phyloP scores from a whole-genome alignment of 1,140 invertebrate genomes.

The Trachymyrmex septentrionalis region DNA sequence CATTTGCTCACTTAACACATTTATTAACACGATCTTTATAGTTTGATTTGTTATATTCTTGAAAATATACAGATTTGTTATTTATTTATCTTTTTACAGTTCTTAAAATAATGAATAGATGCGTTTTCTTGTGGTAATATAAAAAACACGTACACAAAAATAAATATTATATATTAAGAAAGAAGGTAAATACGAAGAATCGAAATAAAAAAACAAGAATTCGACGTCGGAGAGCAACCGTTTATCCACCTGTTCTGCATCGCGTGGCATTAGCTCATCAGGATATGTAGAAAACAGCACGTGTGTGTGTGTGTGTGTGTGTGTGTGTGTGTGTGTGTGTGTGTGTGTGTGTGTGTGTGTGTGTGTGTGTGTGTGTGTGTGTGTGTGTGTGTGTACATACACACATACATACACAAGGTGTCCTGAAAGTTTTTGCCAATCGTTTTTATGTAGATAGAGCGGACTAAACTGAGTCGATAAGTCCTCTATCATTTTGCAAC shows the following conservation, averaged over 20 bases:
- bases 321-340: background rate
- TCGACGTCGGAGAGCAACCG: background rate
- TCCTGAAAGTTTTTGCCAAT: no score
- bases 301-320: background rate
- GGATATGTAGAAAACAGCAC: slow-evolving; percentile 38
- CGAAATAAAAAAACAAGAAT: background rate
- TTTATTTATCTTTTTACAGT: background rate
- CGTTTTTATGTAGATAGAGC: no score
- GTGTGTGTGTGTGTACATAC: background rate
- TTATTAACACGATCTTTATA: background rate
- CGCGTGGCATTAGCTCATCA: slow-evolving; percentile 10
- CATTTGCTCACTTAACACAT: background rate
- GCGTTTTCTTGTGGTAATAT: background rate
- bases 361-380: background rate
- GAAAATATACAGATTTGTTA: background rate
- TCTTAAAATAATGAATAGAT: slow-evolving; percentile 1
- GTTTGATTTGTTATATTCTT: background rate
- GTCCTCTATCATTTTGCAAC: no score
- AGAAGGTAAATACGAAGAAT: background rate
- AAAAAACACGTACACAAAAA: background rate
- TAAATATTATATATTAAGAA: background rate
- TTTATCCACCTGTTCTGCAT: background rate
- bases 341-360: background rate
- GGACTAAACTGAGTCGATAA: no score
- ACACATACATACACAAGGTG: no score